These are phyloP conservation scores for Rhopalosiphum nymphaeae DNA, from an alignment of 2,888 invertebrate species.

Conservation along the genomic window DNA sequence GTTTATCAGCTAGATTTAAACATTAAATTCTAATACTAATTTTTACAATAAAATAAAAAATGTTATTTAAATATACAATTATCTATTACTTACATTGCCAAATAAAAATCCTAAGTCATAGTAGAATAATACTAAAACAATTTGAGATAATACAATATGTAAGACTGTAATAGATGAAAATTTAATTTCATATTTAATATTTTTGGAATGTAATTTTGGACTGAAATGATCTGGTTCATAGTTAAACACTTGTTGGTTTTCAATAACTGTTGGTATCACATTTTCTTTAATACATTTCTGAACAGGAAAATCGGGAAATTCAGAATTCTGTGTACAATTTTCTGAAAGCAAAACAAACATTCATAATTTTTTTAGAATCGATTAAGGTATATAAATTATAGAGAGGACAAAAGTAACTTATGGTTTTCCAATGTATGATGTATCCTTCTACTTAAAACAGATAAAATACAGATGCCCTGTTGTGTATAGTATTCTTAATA, in stretches of 20 bases:
- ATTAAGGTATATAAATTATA: not conserved
- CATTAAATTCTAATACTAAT: not conserved
- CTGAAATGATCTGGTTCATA: constrained; percentile 7
- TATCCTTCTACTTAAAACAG: not conserved
- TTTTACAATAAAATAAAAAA: not conserved
- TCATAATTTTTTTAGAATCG: not conserved
- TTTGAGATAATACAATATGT: constrained; percentile 51
- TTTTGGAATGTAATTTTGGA: constrained; percentile 37
- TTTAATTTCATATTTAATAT: constrained; percentile 37
- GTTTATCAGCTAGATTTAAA: too few relatives aligned
- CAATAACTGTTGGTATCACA: not conserved
- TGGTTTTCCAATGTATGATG: not conserved
- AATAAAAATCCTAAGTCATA: constrained; percentile 58
- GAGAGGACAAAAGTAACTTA: not conserved
- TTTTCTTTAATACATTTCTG: not conserved
- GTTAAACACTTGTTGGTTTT: not conserved
- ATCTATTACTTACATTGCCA: constrained; percentile 56
- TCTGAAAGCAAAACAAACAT: constrained; percentile 7
- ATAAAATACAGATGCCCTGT: not conserved
- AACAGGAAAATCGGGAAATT: not conserved
- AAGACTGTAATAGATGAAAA: constrained; percentile 7
- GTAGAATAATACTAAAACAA: constrained; percentile 42
- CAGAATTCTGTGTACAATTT: not conserved
- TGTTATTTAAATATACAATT: not conserved
- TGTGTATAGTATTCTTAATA: not conserved